Percentiles rank a stretch among this genome's conserved stretches.
phyloP scores from a whole-genome alignment of 2,888 invertebrate species.

The Eubasilissa splendida region DNA sequence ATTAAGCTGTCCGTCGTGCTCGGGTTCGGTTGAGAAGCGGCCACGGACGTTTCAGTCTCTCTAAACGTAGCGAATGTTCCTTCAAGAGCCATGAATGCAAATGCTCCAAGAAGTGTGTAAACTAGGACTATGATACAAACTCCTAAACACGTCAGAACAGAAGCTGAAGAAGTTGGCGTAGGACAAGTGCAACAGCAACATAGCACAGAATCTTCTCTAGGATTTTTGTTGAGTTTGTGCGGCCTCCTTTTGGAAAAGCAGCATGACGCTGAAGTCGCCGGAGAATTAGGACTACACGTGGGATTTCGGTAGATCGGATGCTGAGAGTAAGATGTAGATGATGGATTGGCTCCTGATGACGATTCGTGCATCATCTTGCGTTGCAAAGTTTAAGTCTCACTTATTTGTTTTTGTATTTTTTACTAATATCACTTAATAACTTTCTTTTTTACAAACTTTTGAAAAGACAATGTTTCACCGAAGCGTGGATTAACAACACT shows the following conservation, averaged over 20 bases:
- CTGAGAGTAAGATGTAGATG: constrained; percentile 55
- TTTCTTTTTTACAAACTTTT: constrained; percentile 37
- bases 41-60: constrained; percentile 75
- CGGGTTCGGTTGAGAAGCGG: constrained; percentile 77
- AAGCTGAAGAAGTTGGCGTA: constrained; percentile 67
- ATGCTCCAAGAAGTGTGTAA: constrained; percentile 93
- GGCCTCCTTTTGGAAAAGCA: constrained; percentile 52
- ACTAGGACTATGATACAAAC: constrained; percentile 89
- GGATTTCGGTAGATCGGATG: constrained; percentile 52
- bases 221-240: constrained; percentile 37
- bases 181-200: constrained; percentile 75
- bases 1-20: constrained; percentile 70
- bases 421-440: neutral
- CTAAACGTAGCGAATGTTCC: constrained; percentile 73
- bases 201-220: constrained; percentile 60
- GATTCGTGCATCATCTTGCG: constrained; percentile 56
- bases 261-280: constrained; percentile 51
- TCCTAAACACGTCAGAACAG: constrained; percentile 86
- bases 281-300: constrained; percentile 48
- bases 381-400: constrained; percentile 7
- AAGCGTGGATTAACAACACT: neutral
- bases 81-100: constrained; percentile 90
- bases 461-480: constrained; percentile 19
- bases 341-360: constrained; percentile 56
- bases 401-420: neutral